Percentiles rank a stretch among this genome's conserved stretches.
These are phyloP conservation scores for Paracentrotus lividus DNA, from an alignment of 53 echinoderm and acorn worm genomes.

Conservation along the genomic window DNA sequence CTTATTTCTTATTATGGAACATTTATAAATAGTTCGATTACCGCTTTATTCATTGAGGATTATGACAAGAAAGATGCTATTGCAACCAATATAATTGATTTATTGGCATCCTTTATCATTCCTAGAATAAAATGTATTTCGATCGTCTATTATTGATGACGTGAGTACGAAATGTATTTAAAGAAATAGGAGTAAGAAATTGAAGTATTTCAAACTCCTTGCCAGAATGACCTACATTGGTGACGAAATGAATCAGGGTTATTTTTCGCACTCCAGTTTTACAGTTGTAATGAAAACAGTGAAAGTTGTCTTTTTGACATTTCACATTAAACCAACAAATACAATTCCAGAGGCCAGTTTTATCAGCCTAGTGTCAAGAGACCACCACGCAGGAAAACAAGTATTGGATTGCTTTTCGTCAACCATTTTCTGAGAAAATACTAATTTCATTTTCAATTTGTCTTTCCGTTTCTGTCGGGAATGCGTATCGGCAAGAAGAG, in stretches of 20 bases:
- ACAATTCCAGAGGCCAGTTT: not conserved
- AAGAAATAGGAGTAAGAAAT: too few species aligned
- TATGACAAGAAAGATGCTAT: too few species aligned
- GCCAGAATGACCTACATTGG: too few species aligned
- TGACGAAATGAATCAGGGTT: not conserved
- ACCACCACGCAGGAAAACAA: not conserved
- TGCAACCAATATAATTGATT: too few species aligned
- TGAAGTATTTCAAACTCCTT: too few species aligned
- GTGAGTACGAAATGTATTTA: too few species aligned
- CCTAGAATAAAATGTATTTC: too few species aligned
- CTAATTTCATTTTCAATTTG: conserved; percentile 60
- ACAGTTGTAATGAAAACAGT: not conserved
- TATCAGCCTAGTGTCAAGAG: not conserved
- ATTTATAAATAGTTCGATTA: too few species aligned
- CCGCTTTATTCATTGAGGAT: too few species aligned
- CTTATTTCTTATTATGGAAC: too few species aligned
- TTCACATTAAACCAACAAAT: not conserved
- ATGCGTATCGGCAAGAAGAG: not conserved
- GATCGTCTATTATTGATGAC: too few species aligned
- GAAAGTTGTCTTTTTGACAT: not conserved
- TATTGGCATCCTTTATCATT: too few species aligned
- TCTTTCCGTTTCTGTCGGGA: not conserved
- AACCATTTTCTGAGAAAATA: conserved; percentile 20
- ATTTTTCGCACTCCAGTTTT: not conserved
- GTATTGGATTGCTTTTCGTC: not conserved